Evolutionary conservation across 1,140 invertebrate genomes (phyloP).

Genomic region (Polyergus mexicanus): DNA sequence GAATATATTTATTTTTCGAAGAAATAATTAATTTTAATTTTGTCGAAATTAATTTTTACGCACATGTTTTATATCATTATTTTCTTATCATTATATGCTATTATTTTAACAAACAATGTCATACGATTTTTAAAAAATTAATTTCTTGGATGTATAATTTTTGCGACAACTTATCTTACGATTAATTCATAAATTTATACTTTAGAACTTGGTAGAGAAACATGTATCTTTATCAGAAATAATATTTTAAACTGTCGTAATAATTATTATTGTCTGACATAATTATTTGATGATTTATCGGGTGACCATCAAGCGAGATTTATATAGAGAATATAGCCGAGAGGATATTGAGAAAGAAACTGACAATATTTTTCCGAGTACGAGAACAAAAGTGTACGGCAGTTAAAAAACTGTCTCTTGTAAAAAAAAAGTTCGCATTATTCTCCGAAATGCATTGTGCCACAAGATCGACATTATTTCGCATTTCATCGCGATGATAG

Average conservation of each 20-base stretch:
- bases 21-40: background rate
- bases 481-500: conserved; percentile 34
- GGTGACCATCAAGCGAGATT: conserved; percentile 30
- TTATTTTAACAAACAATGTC: background rate
- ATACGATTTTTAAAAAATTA: background rate
- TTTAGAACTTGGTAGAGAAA: background rate
- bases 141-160: background rate
- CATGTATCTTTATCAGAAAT: background rate
- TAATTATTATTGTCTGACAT: background rate
- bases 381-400: background rate
- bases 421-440: conserved; percentile 17
- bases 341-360: background rate
- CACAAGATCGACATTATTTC: conserved; percentile 29
- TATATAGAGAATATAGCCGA: too few species aligned
- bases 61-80: background rate
- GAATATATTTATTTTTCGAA: background rate
- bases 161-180: background rate
- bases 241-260: background rate
- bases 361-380: background rate
- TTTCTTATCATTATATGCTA: background rate
- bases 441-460: conserved; percentile 31
- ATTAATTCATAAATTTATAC: conserved; percentile 1
- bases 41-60: background rate
- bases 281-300: conserved; percentile 11
- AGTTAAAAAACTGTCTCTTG: background rate